Percentiles rank a stretch among this genome's conserved stretches.
phyloP scores from a whole-genome alignment of 2,888 invertebrate genomes.

The Scaptomyza flava region DNA sequence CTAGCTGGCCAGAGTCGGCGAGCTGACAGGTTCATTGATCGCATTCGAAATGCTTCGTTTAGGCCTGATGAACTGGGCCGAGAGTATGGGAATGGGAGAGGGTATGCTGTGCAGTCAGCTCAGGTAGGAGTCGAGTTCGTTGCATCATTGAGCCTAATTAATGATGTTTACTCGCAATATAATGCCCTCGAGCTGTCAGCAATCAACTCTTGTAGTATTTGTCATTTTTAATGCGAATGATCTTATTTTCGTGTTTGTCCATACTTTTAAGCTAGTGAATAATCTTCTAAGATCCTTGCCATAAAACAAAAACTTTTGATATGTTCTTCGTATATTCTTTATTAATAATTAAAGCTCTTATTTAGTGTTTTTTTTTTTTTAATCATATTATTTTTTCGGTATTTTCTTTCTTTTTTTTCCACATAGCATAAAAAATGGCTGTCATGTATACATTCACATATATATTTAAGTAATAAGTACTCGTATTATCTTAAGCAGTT shows the following conservation, averaged over 20 bases:
- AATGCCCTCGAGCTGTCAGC: constrained; percentile 60
- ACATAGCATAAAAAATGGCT: constrained; percentile 66
- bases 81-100: background rate
- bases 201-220: constrained; percentile 32
- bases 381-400: constrained; percentile 15
- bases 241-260: no score
- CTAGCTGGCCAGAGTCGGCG: constrained; percentile 7
- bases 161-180: constrained; percentile 61
- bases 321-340: constrained; percentile 69
- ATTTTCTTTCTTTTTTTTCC: constrained; percentile 20
- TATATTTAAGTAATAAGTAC: constrained; percentile 31
- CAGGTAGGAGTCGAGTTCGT: constrained; percentile 28
- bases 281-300: no score
- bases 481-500: constrained; percentile 49
- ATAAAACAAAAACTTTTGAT: background rate
- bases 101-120: background rate
- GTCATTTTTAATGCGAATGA: constrained; percentile 48
- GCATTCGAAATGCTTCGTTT: constrained; percentile 72
- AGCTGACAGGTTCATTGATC: constrained; percentile 76
- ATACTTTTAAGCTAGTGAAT: no score
- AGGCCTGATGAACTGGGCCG: constrained; percentile 27
- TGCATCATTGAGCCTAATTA: constrained; percentile 55
- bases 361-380: constrained; percentile 66
- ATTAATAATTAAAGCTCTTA: constrained; percentile 81
- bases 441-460: constrained; percentile 42